A percentile compares a stretch with the other conserved stretches of the same genome.
Conservation (phyloP, 92 coral and sea anemone genomes). For the Desmophyllum pertusum region DNA sequence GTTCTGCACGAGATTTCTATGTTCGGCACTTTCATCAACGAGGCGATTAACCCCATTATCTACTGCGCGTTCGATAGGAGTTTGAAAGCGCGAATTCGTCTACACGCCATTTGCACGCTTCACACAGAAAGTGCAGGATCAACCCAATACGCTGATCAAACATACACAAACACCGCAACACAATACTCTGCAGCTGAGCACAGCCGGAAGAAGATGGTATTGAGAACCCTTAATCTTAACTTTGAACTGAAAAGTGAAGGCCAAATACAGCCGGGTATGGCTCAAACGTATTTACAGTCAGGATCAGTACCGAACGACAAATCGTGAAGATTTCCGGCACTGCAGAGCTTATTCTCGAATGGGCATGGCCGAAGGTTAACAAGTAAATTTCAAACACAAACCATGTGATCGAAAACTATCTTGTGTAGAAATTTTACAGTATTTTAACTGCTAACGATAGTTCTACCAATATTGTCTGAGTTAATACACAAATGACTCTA, state of each 20-base stretch:
- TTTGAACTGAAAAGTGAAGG: not conserved
- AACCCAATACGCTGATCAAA: not conserved
- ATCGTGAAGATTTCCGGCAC: not conserved
- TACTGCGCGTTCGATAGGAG: conserved; percentile 55
- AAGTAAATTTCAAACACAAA: not conserved
- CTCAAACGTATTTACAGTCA: not conserved
- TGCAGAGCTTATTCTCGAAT: not conserved
- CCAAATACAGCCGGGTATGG: not conserved
- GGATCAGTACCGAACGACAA: not conserved
- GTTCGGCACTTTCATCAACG: conserved; percentile 76
- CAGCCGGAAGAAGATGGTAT: not conserved
- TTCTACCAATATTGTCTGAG: not conserved
- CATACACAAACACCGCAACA: not conserved
- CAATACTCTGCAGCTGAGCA: not conserved
- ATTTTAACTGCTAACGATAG: not conserved
- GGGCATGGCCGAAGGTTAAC: not conserved
- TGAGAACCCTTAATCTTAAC: not conserved
- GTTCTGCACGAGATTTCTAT: conserved; percentile 68
- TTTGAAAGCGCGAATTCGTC: not conserved
- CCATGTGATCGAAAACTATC: not conserved
- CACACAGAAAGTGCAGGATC: not conserved
- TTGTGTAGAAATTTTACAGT: not conserved
- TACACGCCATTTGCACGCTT: not conserved
- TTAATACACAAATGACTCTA: too few species aligned
- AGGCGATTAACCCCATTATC: conserved; percentile 74